Evolutionary conservation across 2,113 vertebrate genomes (phyloP).

Genomic region (Tiliqua scincoides): DNA sequence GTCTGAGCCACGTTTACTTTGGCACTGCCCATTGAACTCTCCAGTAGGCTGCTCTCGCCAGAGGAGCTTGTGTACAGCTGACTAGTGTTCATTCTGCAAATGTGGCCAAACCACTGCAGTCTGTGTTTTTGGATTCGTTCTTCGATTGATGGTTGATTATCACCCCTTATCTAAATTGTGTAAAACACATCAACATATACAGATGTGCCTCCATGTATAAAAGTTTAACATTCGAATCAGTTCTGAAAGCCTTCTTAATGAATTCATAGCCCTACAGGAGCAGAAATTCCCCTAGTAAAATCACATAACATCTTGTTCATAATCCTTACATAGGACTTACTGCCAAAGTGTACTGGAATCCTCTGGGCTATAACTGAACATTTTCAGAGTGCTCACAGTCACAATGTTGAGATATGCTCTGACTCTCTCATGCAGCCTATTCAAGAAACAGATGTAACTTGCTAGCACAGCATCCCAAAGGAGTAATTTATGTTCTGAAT

Average conservation of each 20-base stretch:
- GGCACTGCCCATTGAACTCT: too few species aligned
- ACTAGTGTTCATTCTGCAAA: too few species aligned
- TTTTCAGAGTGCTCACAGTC: slow-evolving; percentile 3
- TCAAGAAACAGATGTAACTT: slow-evolving; percentile 11
- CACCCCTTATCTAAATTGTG: too few species aligned
- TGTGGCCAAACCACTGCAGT: too few species aligned
- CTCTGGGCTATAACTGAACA: background rate
- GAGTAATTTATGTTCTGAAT: slow-evolving; percentile 10
- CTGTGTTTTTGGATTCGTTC: too few species aligned
- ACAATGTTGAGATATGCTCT: background rate
- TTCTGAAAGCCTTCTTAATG: background rate
- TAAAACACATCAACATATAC: background rate
- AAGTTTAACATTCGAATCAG: background rate
- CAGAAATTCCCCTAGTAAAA: background rate
- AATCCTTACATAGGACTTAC: background rate
- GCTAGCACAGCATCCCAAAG: background rate
- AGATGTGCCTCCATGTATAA: background rate
- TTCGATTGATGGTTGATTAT: too few species aligned
- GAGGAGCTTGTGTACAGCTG: too few species aligned
- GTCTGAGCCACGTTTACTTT: too few species aligned
- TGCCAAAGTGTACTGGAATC: background rate
- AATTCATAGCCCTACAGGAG: background rate
- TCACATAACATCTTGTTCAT: background rate
- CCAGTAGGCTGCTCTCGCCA: too few species aligned
- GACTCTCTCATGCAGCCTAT: background rate